These are phyloP conservation scores for Aurelia aurita DNA, from an alignment of 30 jellyfish, hydroid and myxozoan genomes.

Conservation along the genomic window DNA sequence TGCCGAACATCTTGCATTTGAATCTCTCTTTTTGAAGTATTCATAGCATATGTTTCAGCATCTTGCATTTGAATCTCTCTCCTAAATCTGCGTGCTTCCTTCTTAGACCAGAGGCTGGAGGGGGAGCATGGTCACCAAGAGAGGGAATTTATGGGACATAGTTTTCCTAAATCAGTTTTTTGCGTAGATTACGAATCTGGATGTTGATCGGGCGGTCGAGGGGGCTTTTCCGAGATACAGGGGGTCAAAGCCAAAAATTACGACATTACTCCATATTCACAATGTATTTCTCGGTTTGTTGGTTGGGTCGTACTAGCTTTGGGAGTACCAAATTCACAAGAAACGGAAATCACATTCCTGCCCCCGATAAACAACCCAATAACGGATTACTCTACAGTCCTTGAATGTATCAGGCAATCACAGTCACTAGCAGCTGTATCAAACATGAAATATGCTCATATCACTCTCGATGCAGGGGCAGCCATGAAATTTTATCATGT, in stretches of 20 bases:
- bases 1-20: too few species aligned
- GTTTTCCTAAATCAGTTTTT: too few species aligned
- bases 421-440: slow-evolving; percentile 25
- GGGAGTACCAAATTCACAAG: background rate
- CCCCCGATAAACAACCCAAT: slow-evolving; percentile 24
- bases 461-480: background rate
- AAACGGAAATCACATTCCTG: background rate
- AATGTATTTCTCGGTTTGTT: slow-evolving; percentile 6
- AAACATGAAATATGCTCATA: slow-evolving; percentile 10
- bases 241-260: too few species aligned
- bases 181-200: too few species aligned
- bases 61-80: slow-evolving; percentile 9
- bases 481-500: slow-evolving; percentile 6
- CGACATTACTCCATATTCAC: background rate
- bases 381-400: slow-evolving; percentile 8
- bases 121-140: too few species aligned
- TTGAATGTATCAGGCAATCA: slow-evolving; percentile 5
- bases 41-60: too few species aligned
- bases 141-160: too few species aligned
- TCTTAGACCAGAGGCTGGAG: too few species aligned
- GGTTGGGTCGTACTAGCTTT: background rate
- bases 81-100: slow-evolving; percentile 17
- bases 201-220: too few species aligned
- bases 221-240: too few species aligned
- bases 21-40: too few species aligned